Evolutionary conservation across 2,888 invertebrate species (phyloP).

Genomic region (Cenopis cana): DNA sequence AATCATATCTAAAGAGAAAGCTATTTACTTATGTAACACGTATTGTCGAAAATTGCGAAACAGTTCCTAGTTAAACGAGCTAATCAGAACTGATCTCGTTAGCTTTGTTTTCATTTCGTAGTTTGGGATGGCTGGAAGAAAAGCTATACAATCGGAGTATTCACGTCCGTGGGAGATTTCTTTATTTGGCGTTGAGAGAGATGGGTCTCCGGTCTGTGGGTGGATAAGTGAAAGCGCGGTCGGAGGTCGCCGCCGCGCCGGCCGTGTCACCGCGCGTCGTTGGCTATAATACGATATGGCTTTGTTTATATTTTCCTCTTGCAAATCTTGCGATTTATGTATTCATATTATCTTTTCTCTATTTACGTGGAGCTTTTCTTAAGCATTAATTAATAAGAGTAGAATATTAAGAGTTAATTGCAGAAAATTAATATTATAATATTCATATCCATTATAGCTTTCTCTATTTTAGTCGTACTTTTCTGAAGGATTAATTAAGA

Average conservation of each 20-base stretch:
- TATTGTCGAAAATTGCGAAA: conserved; percentile 39
- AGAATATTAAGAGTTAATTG: not conserved
- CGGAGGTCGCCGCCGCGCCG: conserved; percentile 60
- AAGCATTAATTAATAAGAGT: not conserved
- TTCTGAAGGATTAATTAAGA: conserved; percentile 1
- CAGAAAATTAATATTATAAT: not conserved
- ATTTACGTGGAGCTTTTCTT: conserved; percentile 7
- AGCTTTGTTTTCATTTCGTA: conserved; percentile 23
- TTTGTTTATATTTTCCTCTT: conserved; percentile 38
- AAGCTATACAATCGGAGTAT: conserved; percentile 40
- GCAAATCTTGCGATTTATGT: conserved; percentile 7
- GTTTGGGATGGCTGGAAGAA: conserved; percentile 34
- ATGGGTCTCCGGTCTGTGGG: conserved; percentile 50
- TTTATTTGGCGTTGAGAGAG: conserved; percentile 56
- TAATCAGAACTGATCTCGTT: conserved; percentile 37
- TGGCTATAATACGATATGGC: conserved; percentile 24
- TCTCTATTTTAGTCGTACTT: conserved; percentile 9
- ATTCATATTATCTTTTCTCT: conserved; percentile 15
- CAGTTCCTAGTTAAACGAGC: conserved; percentile 31
- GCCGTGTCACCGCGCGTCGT: conserved; percentile 46
- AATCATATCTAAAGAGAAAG: conserved; percentile 59
- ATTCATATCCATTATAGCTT: too few species aligned
- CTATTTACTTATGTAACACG: conserved; percentile 44
- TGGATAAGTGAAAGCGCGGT: conserved; percentile 67
- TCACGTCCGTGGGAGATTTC: conserved; percentile 46